These are phyloP conservation scores for Heliothis peltigera DNA, from an alignment of 2,888 invertebrate species.

Conservation along the genomic window DNA sequence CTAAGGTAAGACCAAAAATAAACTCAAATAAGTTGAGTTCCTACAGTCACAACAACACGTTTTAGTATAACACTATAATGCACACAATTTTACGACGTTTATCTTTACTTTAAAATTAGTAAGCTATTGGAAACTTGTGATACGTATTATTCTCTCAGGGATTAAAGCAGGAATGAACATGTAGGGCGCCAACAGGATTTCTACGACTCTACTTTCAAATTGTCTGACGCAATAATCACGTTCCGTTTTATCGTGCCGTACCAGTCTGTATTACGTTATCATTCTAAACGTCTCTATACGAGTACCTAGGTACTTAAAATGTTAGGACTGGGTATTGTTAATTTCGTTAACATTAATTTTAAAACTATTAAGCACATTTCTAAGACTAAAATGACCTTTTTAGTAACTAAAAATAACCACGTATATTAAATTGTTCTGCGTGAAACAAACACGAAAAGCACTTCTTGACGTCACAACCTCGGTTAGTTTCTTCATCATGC, in stretches of 20 bases:
- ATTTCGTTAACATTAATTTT: no score
- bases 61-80: conserved; percentile 13
- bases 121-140: conserved; percentile 9
- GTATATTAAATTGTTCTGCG: conserved; percentile 13
- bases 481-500: conserved; percentile 12
- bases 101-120: conserved; percentile 3
- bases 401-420: background rate
- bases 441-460: conserved; percentile 4
- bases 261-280: background rate
- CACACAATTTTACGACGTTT: conserved; percentile 7
- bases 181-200: conserved; percentile 39
- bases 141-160: conserved; percentile 36
- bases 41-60: conserved; percentile 29
- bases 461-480: conserved; percentile 12
- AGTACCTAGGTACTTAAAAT: no score
- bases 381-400: background rate
- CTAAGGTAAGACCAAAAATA: conserved; percentile 77
- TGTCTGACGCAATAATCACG: conserved; percentile 58
- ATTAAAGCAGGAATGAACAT: conserved; percentile 42
- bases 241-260: conserved; percentile 37
- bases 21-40: conserved; percentile 46
- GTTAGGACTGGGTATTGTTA: no score
- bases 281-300: no score
- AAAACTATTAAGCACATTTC: background rate
- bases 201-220: conserved; percentile 27